A percentile compares a stretch with the other conserved stretches of the same genome.
phyloP scores from a whole-genome alignment of 64 coral and sea anemone species.

The Astreopora myriophthalma region DNA sequence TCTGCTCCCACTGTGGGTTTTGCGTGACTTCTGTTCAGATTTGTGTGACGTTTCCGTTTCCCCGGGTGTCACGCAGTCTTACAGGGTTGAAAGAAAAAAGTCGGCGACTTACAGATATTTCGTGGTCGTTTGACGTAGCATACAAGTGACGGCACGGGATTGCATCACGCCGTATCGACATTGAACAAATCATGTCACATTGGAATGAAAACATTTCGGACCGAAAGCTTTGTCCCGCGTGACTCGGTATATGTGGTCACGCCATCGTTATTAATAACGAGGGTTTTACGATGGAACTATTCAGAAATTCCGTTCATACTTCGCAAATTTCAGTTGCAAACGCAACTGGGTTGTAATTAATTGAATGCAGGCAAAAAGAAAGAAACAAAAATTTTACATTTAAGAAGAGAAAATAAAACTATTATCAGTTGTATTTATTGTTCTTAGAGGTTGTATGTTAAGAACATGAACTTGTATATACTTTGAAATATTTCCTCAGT shows the following conservation, averaged over 20 bases:
- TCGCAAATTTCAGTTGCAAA: neutral
- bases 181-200: neutral
- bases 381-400: slow-evolving; percentile 2
- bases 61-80: too few species aligned
- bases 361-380: neutral
- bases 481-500: slow-evolving; percentile 7
- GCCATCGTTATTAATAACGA: neutral
- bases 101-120: too few species aligned
- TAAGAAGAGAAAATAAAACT: slow-evolving; percentile 7
- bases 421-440: slow-evolving; percentile 46
- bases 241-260: neutral
- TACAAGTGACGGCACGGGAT: too few species aligned
- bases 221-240: neutral
- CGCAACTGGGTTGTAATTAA: neutral
- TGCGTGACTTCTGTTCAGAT: too few species aligned
- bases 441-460: slow-evolving; percentile 38
- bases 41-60: too few species aligned
- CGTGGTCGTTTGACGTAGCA: too few species aligned
- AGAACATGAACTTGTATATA: neutral
- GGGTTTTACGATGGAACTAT: neutral
- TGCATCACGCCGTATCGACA: too few species aligned
- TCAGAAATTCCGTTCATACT: neutral
- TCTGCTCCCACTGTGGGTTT: too few species aligned
- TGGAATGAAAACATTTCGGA: neutral
- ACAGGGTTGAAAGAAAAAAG: too few species aligned